Evolutionary conservation across 1,140 invertebrate genomes (phyloP), one percentile per base, ranked within the genome.

Genomic region (Euglossa dilemma): DNA sequence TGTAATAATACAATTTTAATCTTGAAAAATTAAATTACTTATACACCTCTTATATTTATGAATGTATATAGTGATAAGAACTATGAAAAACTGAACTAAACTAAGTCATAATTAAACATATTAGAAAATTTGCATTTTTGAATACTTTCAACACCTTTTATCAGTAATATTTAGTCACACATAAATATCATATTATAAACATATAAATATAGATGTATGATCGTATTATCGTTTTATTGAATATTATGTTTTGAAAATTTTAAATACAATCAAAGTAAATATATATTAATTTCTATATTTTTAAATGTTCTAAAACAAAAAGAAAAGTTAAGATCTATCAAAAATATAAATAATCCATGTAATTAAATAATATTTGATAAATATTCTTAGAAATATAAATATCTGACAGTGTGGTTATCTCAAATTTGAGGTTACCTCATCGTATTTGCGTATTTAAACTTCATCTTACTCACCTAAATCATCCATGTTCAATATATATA

Each of bases 401-500:
- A 25, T 18, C 47, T 83, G 80, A 77, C 75, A 63, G 56, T n/a
- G 45, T 7, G 50, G 56, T 57, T 45, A 18, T 63, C 47, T 52
- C 6, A 25, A 36, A 23, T 86, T 89, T 61, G 86, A 90, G 89
- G 89, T 90, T 90, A 90, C 25, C 59, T 85, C 14, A 36, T 14
- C 5, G 36, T 36, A 52, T 36, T 57, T 45, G 14, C 5, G 16
- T 9, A 47, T 54, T 45, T 76, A 23, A 75, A 63, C 50, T 45
- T 36, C 16, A 61, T 57, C 28, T 74, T 80, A 89, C 88, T 91
- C 82, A 92, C 91, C 91, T 64, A 92, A 78, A 85, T 92, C 91
- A 73, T 92, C 91, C 91, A 92, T 92, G 47, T 74, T 88, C 57
- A 47, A 61, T 54, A 9, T 70, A 36, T 36, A 78, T 54, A 52